Evolutionary conservation across 1,140 invertebrate species (phyloP), one percentile per base, ranked within the genome.

Genomic region (Brachionus rubens): DNA sequence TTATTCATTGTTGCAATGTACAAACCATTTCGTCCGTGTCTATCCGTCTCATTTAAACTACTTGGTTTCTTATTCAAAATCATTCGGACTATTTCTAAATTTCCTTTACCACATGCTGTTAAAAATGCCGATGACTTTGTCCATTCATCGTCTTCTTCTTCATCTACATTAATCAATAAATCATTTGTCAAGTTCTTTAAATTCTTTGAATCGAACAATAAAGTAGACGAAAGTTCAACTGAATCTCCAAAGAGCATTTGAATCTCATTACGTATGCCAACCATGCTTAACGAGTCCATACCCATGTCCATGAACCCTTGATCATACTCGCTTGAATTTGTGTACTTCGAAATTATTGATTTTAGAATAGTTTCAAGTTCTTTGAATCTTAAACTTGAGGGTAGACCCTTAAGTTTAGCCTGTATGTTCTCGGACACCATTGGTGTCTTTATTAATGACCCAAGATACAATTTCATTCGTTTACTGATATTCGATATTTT

Each of bases 351-450:
- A 19, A 48, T 48, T 6, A 48, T 48, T n/a, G 47, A 48, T 48
- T 48, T 48, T 48, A 48, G n/a, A 48, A 14, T 19, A 48, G 47
- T 19, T 48, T 48, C 47, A 48, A 48, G 47, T 48, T 48, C 47
- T 48, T 48, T 48, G 24, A 19, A 48, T n/a, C 24, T 0, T 48
- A 5, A 48, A 7, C 47, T 5, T 19, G 24, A 1, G 16, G 16
- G 16, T 48, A 6, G 47, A 48, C 7, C 6, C 7, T 48, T 16
- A 19, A 19, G 47, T 5, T 48, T 48, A n/a, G 9, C 24, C 3
- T 6, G 16, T 48, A 19, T n/a, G 7, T 10, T 14, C 7, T n/a
- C 47, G 3, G 7, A 19, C n/a, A n/a, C n/a, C n/a, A n/a, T n/a
- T n/a, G n/a, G n/a, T 2, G 1, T 48, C 24, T 48, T 19, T 10